Evolutionary conservation across 2,888 invertebrate species (phyloP).

Genomic region (Polyommatus iphigenia): DNA sequence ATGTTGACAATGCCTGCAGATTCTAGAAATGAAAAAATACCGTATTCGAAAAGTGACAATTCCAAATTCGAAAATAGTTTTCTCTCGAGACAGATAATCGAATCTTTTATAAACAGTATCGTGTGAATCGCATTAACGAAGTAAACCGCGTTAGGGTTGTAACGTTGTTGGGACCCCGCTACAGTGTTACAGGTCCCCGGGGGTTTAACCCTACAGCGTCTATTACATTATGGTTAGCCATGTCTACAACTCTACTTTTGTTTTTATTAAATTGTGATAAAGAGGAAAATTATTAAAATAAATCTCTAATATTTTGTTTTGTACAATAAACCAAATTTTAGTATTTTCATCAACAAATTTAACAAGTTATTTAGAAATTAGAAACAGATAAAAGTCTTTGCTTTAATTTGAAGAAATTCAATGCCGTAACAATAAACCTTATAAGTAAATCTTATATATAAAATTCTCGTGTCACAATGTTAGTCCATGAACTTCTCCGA

Average conservation of each 20-base stretch:
- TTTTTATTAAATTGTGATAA: neutral
- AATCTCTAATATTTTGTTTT: neutral
- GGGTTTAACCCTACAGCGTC: neutral
- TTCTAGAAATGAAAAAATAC: neutral
- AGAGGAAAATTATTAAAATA: neutral
- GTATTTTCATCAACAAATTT: neutral
- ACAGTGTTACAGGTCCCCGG: conserved; percentile 22
- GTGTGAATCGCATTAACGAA: conserved; percentile 28
- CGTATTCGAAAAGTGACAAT: neutral
- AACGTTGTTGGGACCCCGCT: conserved; percentile 28
- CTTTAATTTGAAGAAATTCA: too few relatives aligned
- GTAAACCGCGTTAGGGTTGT: conserved; percentile 10
- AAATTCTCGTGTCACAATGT: too few relatives aligned
- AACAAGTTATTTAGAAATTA: too few relatives aligned
- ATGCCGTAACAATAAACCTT: too few relatives aligned
- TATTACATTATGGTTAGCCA: neutral
- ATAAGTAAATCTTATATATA: too few relatives aligned
- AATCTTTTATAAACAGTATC: conserved; percentile 14
- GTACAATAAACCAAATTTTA: neutral
- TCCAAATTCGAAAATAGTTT: neutral
- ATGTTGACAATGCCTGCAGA: neutral
- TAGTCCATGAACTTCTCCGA: too few relatives aligned
- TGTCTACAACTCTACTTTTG: neutral
- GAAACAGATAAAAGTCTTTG: too few relatives aligned
- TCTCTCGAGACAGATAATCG: neutral